These are phyloP conservation scores for Mnemiopsis leidyi DNA, from an alignment of 37 sponge, comb jelly and placozoan species.

Conservation along the genomic window DNA sequence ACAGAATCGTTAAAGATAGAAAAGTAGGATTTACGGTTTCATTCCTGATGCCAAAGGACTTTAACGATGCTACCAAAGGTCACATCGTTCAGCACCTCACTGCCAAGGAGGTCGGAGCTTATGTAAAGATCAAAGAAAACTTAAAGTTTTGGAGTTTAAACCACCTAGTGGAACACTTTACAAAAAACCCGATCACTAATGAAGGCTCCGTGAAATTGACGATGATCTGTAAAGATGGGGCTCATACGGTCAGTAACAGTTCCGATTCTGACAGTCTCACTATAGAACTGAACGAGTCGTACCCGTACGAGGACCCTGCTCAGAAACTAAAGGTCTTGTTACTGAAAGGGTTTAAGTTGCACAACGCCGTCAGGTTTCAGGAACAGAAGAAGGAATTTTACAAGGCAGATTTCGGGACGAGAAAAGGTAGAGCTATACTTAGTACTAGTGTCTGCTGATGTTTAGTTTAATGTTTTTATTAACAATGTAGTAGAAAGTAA, in stretches of 20 bases:
- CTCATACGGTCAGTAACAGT: not conserved
- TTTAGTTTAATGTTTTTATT: not conserved
- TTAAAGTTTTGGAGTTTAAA: constrained; percentile 58
- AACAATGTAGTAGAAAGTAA: no score
- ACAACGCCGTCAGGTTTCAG: not conserved
- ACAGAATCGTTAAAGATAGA: not conserved
- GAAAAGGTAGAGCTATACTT: constrained; percentile 11
- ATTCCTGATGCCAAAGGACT: not conserved
- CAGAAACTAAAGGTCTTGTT: not conserved
- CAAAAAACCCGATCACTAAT: not conserved
- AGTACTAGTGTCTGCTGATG: not conserved
- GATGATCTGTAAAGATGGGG: not conserved
- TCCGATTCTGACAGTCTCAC: not conserved
- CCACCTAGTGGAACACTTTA: not conserved
- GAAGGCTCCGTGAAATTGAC: not conserved
- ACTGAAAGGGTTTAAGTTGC: constrained; percentile 43
- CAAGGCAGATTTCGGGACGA: not conserved
- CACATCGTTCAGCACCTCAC: not conserved
- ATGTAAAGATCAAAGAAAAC: not conserved
- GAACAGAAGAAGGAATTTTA: not conserved
- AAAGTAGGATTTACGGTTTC: constrained; percentile 40
- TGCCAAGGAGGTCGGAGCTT: not conserved
- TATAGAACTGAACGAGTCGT: constrained; percentile 3
- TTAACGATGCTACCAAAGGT: not conserved
- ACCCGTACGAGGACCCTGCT: not conserved